phyloP scores from a whole-genome alignment of 2,888 invertebrate genomes.

The Hemithea aestivaria region DNA sequence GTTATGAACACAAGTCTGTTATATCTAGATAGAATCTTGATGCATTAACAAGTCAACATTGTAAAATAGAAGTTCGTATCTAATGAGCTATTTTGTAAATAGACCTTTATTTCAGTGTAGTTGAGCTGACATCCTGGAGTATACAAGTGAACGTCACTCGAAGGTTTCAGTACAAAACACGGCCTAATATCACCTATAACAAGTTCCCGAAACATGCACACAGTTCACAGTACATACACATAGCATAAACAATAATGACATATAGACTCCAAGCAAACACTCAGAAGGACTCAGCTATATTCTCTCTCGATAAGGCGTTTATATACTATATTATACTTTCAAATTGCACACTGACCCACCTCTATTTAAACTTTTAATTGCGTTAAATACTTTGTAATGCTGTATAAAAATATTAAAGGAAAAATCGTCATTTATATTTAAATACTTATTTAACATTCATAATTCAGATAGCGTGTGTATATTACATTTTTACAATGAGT shows the following conservation, averaged over 20 bases:
- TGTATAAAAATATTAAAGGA: conserved; percentile 80
- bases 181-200: conserved; percentile 37
- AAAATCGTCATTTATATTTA: conserved; percentile 72
- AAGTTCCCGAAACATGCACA: conserved; percentile 41
- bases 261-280: conserved; percentile 61
- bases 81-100: no score
- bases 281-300: conserved; percentile 71
- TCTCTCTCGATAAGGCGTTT: conserved; percentile 78
- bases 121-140: no score
- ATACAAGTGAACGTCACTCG: conserved; percentile 17
- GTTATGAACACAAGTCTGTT: no score
- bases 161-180: conserved; percentile 19
- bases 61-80: no score
- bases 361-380: conserved; percentile 77
- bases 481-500: conserved; percentile 78
- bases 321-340: conserved; percentile 64
- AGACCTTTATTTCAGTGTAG: no score
- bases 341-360: conserved; percentile 77
- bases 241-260: conserved; percentile 44
- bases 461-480: conserved; percentile 72
- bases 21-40: no score
- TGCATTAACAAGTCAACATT: no score
- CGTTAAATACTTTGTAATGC: conserved; percentile 74
- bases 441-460: conserved; percentile 72
- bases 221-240: conserved; percentile 44